Evolutionary conservation across 2,113 vertebrate genomes (phyloP).

Genomic region (Copsychus sechellarum): DNA sequence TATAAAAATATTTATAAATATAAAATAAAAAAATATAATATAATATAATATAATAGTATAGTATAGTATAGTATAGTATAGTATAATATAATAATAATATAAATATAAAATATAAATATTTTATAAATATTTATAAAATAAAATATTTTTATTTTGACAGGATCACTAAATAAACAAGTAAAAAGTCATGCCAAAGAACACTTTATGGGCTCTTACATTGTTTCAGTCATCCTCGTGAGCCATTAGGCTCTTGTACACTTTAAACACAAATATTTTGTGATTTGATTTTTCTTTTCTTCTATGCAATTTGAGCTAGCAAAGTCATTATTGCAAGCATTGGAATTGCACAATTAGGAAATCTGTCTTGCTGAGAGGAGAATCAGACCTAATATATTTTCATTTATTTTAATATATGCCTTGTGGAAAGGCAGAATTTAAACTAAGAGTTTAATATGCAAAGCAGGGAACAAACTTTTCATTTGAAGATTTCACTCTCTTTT

Average conservation of each 20-base stretch:
- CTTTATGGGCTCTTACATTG: neutral
- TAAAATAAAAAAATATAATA: no score
- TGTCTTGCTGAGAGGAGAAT: neutral
- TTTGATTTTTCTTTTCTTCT: neutral
- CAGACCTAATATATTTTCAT: neutral
- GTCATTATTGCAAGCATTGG: neutral
- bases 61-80: no score
- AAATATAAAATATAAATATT: no score
- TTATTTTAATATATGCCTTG: constrained; percentile 8
- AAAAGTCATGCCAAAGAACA: neutral
- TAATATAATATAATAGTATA: no score
- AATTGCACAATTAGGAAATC: neutral
- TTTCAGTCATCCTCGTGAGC: neutral
- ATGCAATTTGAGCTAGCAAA: neutral
- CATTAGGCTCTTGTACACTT: neutral
- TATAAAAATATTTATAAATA: no score
- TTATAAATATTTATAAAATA: no score
- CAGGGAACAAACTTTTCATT: neutral
- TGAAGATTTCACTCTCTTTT: neutral
- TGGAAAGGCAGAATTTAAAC: constrained; percentile 20
- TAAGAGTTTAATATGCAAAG: neutral
- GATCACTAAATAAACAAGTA: neutral
- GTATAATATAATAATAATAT: no score
- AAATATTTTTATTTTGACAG: neutral
- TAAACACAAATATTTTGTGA: neutral